These are phyloP conservation scores for Sylvia borin DNA, from an alignment of 2,797 vertebrate species.

Conservation along the genomic window DNA sequence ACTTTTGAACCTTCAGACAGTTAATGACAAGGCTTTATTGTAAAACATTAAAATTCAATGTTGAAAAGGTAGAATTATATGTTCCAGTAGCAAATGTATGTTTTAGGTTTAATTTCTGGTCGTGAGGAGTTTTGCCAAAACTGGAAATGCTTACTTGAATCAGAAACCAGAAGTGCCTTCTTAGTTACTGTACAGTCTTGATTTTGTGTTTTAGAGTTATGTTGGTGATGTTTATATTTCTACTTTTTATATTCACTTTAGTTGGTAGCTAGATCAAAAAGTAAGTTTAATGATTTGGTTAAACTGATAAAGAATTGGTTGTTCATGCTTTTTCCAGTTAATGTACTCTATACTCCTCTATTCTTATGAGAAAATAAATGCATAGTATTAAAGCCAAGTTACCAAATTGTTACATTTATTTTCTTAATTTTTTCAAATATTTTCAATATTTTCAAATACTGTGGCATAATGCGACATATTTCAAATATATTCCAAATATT, in stretches of 20 bases:
- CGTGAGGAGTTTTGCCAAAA: background rate
- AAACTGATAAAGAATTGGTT: background rate
- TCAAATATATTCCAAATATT: background rate
- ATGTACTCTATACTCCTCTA: background rate
- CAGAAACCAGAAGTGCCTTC: conserved; percentile 25
- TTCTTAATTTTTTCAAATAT: background rate
- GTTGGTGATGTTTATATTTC: background rate
- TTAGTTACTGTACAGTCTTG: background rate
- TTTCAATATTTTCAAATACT: background rate
- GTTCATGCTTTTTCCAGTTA: background rate
- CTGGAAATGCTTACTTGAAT: conserved; percentile 28
- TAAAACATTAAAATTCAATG: background rate
- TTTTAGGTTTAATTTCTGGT: background rate
- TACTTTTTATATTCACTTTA: conserved; percentile 25
- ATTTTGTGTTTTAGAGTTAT: background rate
- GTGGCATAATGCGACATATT: background rate
- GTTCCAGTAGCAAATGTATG: background rate
- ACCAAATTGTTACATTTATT: conserved; percentile 6
- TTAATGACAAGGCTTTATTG: background rate
- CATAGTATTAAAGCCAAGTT: background rate
- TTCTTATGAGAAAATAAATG: background rate
- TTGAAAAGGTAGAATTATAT: background rate
- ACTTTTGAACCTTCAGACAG: background rate
- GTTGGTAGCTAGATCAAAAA: conserved; percentile 2
- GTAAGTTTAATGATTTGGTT: background rate